These are phyloP conservation scores for Hypomecis punctinalis DNA, from an alignment of 2,888 invertebrate species.

Conservation along the genomic window DNA sequence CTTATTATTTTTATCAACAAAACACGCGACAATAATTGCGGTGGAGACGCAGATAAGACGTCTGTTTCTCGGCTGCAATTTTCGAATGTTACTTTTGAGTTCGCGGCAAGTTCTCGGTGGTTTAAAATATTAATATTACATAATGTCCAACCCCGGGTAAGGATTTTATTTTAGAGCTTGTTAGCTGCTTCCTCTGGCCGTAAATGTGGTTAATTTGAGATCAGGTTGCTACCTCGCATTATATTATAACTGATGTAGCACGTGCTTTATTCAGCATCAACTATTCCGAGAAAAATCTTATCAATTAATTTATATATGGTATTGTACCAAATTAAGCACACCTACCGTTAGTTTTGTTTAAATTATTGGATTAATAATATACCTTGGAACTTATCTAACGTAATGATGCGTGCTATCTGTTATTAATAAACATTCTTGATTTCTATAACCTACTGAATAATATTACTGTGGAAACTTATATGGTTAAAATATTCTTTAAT, in stretches of 20 bases:
- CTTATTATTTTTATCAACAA: conserved; percentile 47
- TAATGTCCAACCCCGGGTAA: conserved; percentile 71
- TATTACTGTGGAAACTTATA: no score
- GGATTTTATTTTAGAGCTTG: conserved; percentile 53
- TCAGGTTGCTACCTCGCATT: not conserved
- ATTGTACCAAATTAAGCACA: not conserved
- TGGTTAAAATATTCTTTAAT: no score
- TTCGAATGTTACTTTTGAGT: conserved; percentile 19
- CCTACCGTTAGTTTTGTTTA: not conserved
- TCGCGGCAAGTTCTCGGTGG: conserved; percentile 24
- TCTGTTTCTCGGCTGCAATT: conserved; percentile 21
- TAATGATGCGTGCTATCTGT: no score
- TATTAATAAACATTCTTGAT: no score
- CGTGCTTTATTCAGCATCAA: not conserved
- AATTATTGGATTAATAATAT: not conserved
- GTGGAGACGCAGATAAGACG: conserved; percentile 39
- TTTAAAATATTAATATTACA: conserved; percentile 61
- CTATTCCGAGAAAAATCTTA: conserved; percentile 7
- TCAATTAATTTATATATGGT: not conserved
- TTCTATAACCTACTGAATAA: no score
- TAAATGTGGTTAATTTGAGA: conserved; percentile 56
- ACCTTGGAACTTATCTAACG: no score
- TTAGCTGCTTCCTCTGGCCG: conserved; percentile 52
- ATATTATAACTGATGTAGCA: not conserved
- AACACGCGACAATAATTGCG: conserved; percentile 66